Percentiles rank a stretch among this genome's conserved stretches.
These are phyloP conservation scores for Cladorhizidae sp. DNA, from an alignment of 37 sponge, comb jelly and placozoan species.

Conservation along the genomic window DNA sequence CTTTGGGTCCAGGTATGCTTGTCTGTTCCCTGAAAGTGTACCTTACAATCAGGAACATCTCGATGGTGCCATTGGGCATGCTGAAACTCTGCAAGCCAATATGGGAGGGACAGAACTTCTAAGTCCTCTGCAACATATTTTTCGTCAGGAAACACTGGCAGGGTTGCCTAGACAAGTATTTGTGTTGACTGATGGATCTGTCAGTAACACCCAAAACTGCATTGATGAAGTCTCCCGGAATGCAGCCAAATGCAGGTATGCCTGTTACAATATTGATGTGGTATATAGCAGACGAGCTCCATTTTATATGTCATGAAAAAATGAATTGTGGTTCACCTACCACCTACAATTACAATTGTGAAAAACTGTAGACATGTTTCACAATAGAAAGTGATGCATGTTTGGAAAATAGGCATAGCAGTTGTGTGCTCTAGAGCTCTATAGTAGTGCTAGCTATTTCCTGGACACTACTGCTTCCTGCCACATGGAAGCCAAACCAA, in stretches of 20 bases:
- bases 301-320: too few species aligned
- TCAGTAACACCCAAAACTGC: conserved; percentile 62
- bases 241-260: conserved; percentile 22
- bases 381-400: too few species aligned
- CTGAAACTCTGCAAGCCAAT: conserved; percentile 57
- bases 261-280: neutral
- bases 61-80: conserved; percentile 58
- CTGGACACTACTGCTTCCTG: too few species aligned
- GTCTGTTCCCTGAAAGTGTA: conserved; percentile 61
- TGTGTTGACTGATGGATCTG: conserved; percentile 80
- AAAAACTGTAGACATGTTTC: too few species aligned
- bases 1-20: conserved; percentile 63
- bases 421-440: too few species aligned
- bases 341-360: too few species aligned
- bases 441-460: too few species aligned
- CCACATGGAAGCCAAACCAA: too few species aligned
- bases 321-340: too few species aligned
- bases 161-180: conserved; percentile 79
- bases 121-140: conserved; percentile 61
- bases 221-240: conserved; percentile 59
- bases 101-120: conserved; percentile 79
- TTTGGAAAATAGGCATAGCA: too few species aligned
- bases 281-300: too few species aligned
- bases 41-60: conserved; percentile 66
- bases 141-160: conserved; percentile 24